These are phyloP conservation scores for Chamaetylas fuelleborni DNA, from an alignment of 2,113 vertebrate species.

Conservation along the genomic window DNA sequence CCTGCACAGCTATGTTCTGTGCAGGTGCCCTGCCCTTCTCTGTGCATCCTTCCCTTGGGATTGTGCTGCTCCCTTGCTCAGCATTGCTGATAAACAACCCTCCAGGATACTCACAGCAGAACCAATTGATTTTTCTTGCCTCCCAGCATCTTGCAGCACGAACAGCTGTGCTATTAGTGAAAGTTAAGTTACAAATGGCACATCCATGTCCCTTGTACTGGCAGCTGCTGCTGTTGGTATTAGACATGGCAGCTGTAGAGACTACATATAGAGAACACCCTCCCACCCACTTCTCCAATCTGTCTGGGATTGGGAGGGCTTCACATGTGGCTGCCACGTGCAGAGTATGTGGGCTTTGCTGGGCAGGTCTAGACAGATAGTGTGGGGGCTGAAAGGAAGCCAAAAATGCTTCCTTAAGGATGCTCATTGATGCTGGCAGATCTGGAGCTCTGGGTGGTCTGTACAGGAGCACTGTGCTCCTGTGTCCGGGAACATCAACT, in stretches of 20 bases:
- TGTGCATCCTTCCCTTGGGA: not conserved
- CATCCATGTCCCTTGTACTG: not conserved
- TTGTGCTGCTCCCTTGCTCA: not conserved
- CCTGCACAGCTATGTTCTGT: not conserved
- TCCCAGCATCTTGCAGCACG: not conserved
- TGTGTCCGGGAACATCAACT: not conserved
- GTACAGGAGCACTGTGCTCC: not conserved
- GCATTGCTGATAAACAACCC: not conserved
- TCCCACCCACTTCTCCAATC: not conserved
- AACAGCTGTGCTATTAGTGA: not conserved
- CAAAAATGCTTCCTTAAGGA: not conserved
- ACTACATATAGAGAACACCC: not conserved
- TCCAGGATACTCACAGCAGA: not conserved
- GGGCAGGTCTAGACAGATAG: not conserved
- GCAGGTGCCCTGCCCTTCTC: not conserved
- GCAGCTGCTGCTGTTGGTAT: slow-evolving; percentile 2
- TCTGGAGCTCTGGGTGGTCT: not conserved
- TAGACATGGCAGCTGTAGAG: not conserved
- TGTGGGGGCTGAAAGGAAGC: not conserved
- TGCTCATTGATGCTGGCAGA: not conserved
- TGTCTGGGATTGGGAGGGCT: not conserved
- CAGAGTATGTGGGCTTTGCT: not conserved
- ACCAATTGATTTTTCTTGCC: slow-evolving; percentile 13
- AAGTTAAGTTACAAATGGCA: not conserved
- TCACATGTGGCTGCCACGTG: not conserved